Base-by-base conservation (phyloP, 2,888 invertebrate species). In the Liodrosophila aerea region DNA sequence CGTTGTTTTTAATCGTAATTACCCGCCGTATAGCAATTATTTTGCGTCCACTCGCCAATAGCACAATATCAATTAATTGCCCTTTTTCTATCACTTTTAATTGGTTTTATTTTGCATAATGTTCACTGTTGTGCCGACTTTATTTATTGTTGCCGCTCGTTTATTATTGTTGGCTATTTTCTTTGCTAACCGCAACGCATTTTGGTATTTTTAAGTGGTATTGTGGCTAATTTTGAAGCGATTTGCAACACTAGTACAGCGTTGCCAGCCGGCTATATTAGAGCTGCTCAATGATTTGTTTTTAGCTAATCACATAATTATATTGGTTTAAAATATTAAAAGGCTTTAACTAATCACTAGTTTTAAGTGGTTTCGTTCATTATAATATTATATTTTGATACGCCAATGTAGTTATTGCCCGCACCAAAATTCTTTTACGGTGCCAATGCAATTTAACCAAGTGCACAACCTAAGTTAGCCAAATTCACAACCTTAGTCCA, bases 91-190 rank as follows among this genome's bases (percentile, higher is more conserved):
- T 37, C 5, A 45, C 18, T 29, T 46, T 53, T 30, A 7, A 9
- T 36, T 13, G 49, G 46, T 18, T 73, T 68, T 68, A 31, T 39
- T 37, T 43, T 62, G 12, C 15, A 51, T 41, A 50, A 52, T 51
- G 30, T 18, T 33, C 29, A 27, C 12, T 58, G 64, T 64, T 69
- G 75, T 71, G 69, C 57, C 39, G 49, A 57, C 54, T n/a, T n/a
- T 50, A 36, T 56, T 74, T 74, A 70, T 69, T 69, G 64, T 74
- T 74, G 75, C 69, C 49, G 69, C 69, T 74, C 70, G 52, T 69
- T 69, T 74, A 69, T 74, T 69, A 74, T 69, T 69, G 69, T 74
- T 74, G 75, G 74, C 67, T 66, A 53, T 68, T 22, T 46, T 64
- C 44, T 70, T 66, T 70, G 57, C 29, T 27, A 18, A 29, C 27